These are phyloP conservation scores for Cheumatopsyche charites DNA, from an alignment of 1,140 invertebrate genomes.

Conservation along the genomic window DNA sequence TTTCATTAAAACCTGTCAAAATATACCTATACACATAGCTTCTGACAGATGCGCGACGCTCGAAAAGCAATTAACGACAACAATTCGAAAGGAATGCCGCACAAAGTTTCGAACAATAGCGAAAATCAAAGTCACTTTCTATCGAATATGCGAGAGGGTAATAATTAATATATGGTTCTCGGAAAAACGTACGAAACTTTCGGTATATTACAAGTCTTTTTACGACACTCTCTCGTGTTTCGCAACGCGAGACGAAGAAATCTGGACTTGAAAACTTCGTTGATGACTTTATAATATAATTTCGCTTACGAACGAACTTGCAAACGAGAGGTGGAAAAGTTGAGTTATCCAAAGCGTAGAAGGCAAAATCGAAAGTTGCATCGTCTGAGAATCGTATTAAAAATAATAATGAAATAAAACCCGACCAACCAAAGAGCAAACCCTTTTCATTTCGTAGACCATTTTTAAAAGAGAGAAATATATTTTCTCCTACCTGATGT, in stretches of 20 bases:
- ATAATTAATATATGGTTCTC: not conserved
- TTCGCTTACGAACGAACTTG: constrained; percentile 37
- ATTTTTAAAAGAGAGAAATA: not conserved
- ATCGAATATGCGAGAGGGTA: too few relatives aligned
- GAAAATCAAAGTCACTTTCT: too few relatives aligned
- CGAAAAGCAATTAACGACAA: too few relatives aligned
- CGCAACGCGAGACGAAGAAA: constrained; percentile 22
- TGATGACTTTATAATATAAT: constrained; percentile 49
- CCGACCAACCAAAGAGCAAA: too few relatives aligned
- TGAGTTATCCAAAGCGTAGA: constrained; percentile 2
- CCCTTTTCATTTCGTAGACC: too few relatives aligned
- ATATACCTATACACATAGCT: too few relatives aligned
- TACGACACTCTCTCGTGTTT: constrained; percentile 3
- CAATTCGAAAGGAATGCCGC: too few relatives aligned
- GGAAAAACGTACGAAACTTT: constrained; percentile 1
- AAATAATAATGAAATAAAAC: too few relatives aligned
- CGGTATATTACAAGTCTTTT: constrained; percentile 5
- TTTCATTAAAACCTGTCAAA: too few relatives aligned
- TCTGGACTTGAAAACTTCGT: constrained; percentile 35
- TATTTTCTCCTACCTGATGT: constrained; percentile 60
- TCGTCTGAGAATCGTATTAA: constrained; percentile 10
- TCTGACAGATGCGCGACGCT: too few relatives aligned
- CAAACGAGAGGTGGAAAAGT: constrained; percentile 21
- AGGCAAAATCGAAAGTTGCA: constrained; percentile 16
- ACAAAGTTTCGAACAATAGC: too few relatives aligned